phyloP scores from a whole-genome alignment of 2,888 invertebrate species.

The Boloria euphrosyne region DNA sequence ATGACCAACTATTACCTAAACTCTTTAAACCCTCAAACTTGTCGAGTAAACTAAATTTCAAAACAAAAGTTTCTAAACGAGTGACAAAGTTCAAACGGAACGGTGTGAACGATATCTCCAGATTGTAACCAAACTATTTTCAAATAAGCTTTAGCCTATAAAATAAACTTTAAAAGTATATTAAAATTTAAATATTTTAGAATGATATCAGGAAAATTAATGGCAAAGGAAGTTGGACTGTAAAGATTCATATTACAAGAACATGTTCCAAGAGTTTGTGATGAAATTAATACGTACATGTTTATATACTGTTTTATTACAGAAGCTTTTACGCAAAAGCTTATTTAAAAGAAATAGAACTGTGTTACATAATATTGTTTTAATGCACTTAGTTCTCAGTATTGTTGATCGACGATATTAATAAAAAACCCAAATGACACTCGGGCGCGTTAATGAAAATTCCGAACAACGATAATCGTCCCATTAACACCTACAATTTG shows the following conservation, averaged over 20 bases:
- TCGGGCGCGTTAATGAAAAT: slow-evolving; percentile 32
- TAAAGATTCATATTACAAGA: not conserved
- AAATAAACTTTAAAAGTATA: not conserved
- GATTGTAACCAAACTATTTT: not conserved
- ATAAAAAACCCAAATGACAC: slow-evolving; percentile 29
- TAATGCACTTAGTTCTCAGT: not conserved
- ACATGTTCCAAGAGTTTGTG: no score
- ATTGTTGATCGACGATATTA: slow-evolving; percentile 17
- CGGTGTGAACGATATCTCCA: slow-evolving; percentile 7
- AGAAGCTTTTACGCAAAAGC: not conserved
- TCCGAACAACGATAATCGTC: slow-evolving; percentile 33
- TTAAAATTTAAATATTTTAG: slow-evolving; percentile 1
- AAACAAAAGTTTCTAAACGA: slow-evolving; percentile 21
- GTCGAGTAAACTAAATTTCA: slow-evolving; percentile 17
- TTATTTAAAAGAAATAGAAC: slow-evolving; percentile 1
- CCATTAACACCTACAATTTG: slow-evolving; percentile 37
- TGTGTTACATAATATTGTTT: not conserved
- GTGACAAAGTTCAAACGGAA: slow-evolving; percentile 22
- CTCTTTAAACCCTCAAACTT: not conserved
- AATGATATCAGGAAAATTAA: slow-evolving; percentile 3
- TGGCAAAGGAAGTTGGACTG: not conserved
- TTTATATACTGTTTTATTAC: no score
- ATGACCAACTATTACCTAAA: not conserved
- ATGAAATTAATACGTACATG: no score
- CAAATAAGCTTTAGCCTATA: slow-evolving; percentile 3